Percentiles rank a stretch among this genome's conserved stretches.
These are phyloP conservation scores for Brachionus koreanus DNA, from an alignment of 1,140 invertebrate species.

Conservation along the genomic window DNA sequence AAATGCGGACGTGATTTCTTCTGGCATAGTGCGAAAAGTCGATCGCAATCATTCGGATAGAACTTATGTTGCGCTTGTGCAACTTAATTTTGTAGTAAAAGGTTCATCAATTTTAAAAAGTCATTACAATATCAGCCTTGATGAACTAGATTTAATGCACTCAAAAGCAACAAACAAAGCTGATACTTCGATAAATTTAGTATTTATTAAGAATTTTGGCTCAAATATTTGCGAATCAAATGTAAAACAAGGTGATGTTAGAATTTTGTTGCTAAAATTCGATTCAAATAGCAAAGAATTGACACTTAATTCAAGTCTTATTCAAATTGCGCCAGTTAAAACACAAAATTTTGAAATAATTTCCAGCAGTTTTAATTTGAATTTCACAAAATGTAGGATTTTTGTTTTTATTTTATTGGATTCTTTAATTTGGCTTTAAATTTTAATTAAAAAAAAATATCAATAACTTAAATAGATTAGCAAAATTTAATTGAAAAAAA, in stretches of 20 bases:
- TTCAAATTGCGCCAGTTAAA: neutral
- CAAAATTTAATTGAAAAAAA: neutral
- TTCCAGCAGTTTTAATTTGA: neutral
- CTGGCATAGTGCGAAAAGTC: neutral
- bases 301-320: neutral
- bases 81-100: conserved; percentile 1
- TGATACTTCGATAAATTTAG: neutral
- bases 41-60: neutral
- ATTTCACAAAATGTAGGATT: conserved; percentile 15
- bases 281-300: neutral
- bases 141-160: neutral
- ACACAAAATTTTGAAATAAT: conserved; percentile 19
- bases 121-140: neutral
- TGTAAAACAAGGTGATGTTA: neutral
- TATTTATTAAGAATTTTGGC: neutral
- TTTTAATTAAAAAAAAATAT: neutral
- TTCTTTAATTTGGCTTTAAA: neutral
- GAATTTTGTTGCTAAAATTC: conserved; percentile 13
- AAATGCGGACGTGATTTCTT: neutral
- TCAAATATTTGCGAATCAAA: conserved; percentile 1
- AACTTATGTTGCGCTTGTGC: neutral
- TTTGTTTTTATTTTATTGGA: neutral
- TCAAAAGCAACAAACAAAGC: neutral
- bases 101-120: neutral
- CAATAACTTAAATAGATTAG: neutral